A percentile compares a stretch with the other conserved stretches of the same genome.
Evolutionary conservation across 2,113 vertebrate species (phyloP).

Genomic region (Guaruba guarouba): DNA sequence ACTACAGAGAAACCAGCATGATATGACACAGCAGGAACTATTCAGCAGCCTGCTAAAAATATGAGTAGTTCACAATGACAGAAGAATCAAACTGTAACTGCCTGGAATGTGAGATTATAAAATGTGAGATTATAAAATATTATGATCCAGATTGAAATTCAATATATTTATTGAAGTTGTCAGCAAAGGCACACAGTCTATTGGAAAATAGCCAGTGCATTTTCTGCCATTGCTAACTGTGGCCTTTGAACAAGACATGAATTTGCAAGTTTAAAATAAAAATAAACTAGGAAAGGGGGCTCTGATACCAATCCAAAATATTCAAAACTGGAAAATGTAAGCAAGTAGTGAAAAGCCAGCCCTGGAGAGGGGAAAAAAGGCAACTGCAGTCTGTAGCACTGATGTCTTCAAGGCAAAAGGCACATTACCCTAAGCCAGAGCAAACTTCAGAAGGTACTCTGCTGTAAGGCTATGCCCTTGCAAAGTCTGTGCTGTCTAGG

Average conservation of each 20-base stretch:
- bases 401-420: background rate
- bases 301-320: background rate
- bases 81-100: conserved; percentile 34
- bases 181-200: background rate
- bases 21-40: conserved; percentile 40
- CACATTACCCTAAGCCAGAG: background rate
- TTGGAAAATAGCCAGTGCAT: background rate
- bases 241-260: background rate
- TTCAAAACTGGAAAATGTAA: conserved; percentile 24
- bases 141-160: conserved; percentile 17
- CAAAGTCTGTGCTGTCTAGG: background rate
- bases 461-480: background rate
- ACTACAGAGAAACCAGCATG: conserved; percentile 36
- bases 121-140: conserved; percentile 14
- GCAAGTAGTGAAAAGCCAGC: background rate
- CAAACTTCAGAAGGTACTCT: background rate
- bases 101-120: conserved; percentile 33
- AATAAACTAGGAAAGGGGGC: conserved; percentile 1
- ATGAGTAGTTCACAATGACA: conserved; percentile 5
- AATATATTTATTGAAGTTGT: conserved; percentile 35
- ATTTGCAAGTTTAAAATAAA: conserved; percentile 26
- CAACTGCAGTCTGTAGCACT: background rate
- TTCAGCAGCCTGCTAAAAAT: conserved; percentile 49
- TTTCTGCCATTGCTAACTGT: background rate
- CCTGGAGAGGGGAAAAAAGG: conserved; percentile 8